Conservation (phyloP, 2,888 invertebrate genomes). For the Parnassius orleans region DNA sequence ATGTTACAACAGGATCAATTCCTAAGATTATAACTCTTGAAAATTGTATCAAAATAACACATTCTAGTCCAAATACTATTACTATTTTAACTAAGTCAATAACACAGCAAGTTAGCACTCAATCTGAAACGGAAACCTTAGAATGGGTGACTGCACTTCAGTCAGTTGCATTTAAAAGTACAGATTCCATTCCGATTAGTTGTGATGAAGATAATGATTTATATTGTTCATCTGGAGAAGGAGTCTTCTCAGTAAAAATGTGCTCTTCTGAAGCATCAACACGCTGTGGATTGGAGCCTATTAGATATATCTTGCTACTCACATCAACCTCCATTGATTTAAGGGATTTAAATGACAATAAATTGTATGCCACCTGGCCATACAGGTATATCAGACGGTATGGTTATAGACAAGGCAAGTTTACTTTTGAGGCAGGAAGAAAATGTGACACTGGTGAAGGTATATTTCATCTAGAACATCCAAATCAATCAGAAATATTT, state of each 20-base stretch:
- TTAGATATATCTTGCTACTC: slow-evolving; percentile 86
- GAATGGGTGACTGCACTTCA: slow-evolving; percentile 91
- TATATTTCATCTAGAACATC: slow-evolving; percentile 89
- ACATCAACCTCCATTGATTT: slow-evolving; percentile 89
- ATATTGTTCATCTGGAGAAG: slow-evolving; percentile 93
- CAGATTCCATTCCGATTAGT: slow-evolving; percentile 77
- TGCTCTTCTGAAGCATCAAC: slow-evolving; percentile 89
- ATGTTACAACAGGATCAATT: slow-evolving; percentile 81
- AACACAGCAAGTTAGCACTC: slow-evolving; percentile 81
- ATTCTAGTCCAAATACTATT: slow-evolving; percentile 82
- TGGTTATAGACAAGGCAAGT: slow-evolving; percentile 92
- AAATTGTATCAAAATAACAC: slow-evolving; percentile 92
- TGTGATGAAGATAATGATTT: slow-evolving; percentile 94
- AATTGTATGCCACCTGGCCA: slow-evolving; percentile 89
- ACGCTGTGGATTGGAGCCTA: slow-evolving; percentile 86
- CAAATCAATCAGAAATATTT: slow-evolving; percentile 90
- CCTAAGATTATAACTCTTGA: slow-evolving; percentile 91
- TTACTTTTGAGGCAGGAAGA: slow-evolving; percentile 93
- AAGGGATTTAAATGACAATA: slow-evolving; percentile 83
- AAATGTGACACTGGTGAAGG: slow-evolving; percentile 94
- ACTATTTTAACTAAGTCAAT: slow-evolving; percentile 89
- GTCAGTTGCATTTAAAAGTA: slow-evolving; percentile 89
- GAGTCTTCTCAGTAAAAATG: slow-evolving; percentile 88
- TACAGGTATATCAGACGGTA: slow-evolving; percentile 91
- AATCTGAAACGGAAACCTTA: slow-evolving; percentile 84